These are phyloP conservation scores for Calidris pygmaea DNA, from an alignment of 2,113 vertebrate genomes.

Conservation along the genomic window DNA sequence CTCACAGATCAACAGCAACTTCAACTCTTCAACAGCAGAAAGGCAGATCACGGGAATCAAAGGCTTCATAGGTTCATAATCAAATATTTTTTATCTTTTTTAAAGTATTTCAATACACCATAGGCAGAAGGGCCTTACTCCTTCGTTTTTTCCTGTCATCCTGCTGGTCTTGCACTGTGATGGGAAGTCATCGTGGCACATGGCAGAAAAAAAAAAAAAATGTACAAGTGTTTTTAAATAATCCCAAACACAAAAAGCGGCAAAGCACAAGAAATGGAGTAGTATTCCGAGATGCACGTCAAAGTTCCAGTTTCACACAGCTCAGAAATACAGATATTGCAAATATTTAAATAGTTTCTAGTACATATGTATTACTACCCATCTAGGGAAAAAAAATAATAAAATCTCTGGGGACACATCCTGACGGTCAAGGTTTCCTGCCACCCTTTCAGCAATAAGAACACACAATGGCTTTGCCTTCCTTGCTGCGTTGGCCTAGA, in stretches of 20 bases:
- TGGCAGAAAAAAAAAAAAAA: background rate
- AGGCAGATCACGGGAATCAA: rapidly evolving
- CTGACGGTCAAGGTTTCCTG: background rate
- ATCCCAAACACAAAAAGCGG: background rate
- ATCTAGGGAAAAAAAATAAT: background rate
- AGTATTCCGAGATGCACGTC: background rate
- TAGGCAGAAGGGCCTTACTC: background rate
- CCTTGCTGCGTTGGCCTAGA: background rate
- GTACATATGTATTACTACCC: background rate
- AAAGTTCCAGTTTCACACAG: background rate
- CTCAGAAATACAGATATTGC: background rate
- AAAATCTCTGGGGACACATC: background rate
- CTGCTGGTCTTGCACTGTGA: background rate
- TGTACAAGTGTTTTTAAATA: background rate
- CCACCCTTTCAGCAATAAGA: background rate
- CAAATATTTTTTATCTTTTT: background rate
- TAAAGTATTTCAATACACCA: background rate
- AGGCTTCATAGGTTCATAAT: no score
- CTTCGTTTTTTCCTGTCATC: rapidly evolving
- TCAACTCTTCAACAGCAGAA: background rate
- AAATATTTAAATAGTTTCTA: background rate
- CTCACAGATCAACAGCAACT: no score
- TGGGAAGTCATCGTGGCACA: background rate
- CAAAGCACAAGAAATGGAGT: rapidly evolving
- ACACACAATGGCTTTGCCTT: background rate